A percentile compares a stretch with the other conserved stretches of the same genome.
These are phyloP conservation scores for Epinephelus lanceolatus DNA, from an alignment of 2,113 vertebrate genomes.

Conservation along the genomic window DNA sequence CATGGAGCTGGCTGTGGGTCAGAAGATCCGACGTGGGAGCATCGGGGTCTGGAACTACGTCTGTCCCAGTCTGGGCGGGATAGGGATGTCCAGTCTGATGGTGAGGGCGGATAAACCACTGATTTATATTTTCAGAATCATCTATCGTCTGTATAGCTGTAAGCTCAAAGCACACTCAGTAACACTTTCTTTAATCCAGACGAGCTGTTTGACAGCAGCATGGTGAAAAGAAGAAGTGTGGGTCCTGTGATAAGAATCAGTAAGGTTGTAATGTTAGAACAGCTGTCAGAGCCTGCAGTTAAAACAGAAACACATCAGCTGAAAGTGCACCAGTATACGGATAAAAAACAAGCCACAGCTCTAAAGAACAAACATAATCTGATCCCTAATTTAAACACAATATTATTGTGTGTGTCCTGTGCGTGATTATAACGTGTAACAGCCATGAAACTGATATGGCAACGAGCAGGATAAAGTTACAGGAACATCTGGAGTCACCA, in stretches of 20 bases:
- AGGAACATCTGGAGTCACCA: slow-evolving; percentile 13
- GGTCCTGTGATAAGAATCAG: slow-evolving; percentile 14
- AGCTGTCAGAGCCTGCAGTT: slow-evolving; percentile 27
- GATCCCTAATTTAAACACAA: background rate
- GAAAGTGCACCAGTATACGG: slow-evolving; percentile 16
- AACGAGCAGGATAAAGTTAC: slow-evolving; percentile 11
- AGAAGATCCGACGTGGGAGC: slow-evolving; percentile 94
- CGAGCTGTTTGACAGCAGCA: background rate
- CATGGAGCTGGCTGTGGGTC: slow-evolving; percentile 95
- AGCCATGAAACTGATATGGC: background rate
- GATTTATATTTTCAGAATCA: background rate
- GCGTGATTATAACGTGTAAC: background rate
- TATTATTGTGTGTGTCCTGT: background rate
- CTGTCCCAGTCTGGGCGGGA: slow-evolving; percentile 92
- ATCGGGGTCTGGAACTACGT: slow-evolving; percentile 97
- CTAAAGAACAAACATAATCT: background rate
- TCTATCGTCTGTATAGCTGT: background rate
- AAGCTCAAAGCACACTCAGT: background rate
- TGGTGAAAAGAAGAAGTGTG: background rate
- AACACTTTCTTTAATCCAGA: background rate
- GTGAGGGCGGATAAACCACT: slow-evolving; percentile 79
- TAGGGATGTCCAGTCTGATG: slow-evolving; percentile 93
- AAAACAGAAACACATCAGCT: slow-evolving; percentile 14
- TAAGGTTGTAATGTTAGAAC: background rate
- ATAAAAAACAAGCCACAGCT: slow-evolving; percentile 7